Conservation (phyloP, 2,797 vertebrate species). For the Pangasius sanitwongsei region DNA sequence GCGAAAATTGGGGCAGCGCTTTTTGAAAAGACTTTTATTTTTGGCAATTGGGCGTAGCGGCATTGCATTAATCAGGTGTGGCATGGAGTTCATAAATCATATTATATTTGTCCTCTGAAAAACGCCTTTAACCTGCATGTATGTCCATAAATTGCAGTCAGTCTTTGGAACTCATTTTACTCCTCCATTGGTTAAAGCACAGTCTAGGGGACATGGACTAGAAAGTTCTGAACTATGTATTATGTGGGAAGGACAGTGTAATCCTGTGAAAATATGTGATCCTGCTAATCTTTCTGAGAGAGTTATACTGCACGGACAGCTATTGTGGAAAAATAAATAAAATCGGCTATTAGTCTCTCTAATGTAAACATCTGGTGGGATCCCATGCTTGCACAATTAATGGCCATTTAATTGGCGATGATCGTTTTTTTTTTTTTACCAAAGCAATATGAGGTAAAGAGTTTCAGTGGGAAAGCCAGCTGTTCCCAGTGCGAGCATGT, state of each 20-base stretch:
- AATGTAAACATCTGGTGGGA: slow-evolving; percentile 95
- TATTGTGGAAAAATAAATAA: slow-evolving; percentile 80
- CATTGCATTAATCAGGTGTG: slow-evolving; percentile 58
- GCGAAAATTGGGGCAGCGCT: slow-evolving; percentile 55
- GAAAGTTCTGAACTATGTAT: slow-evolving; percentile 21
- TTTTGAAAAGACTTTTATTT: slow-evolving; percentile 58
- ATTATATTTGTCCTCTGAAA: slow-evolving; percentile 51
- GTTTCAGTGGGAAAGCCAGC: slow-evolving; percentile 91
- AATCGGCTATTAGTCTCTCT: slow-evolving; percentile 88
- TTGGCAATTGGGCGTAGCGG: slow-evolving; percentile 44
- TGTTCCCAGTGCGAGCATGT: slow-evolving; percentile 81
- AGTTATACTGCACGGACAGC: slow-evolving; percentile 59
- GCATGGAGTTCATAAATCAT: slow-evolving; percentile 57
- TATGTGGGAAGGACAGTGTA: not conserved
- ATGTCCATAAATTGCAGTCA: slow-evolving; percentile 43
- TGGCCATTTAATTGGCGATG: slow-evolving; percentile 98
- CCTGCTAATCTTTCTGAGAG: slow-evolving; percentile 48
- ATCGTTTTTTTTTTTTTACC: slow-evolving; percentile 85
- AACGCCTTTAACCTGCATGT: slow-evolving; percentile 51
- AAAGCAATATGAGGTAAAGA: slow-evolving; percentile 87
- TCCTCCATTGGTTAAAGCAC: slow-evolving; percentile 14
- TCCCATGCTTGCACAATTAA: slow-evolving; percentile 97
- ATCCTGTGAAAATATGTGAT: slow-evolving; percentile 23
- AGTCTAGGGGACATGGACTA: slow-evolving; percentile 17
- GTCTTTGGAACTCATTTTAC: slow-evolving; percentile 38